Evolutionary conservation across 2,797 vertebrate species (phyloP), one percentile per base, ranked within the genome.

Genomic region (Vireo griseus): DNA sequence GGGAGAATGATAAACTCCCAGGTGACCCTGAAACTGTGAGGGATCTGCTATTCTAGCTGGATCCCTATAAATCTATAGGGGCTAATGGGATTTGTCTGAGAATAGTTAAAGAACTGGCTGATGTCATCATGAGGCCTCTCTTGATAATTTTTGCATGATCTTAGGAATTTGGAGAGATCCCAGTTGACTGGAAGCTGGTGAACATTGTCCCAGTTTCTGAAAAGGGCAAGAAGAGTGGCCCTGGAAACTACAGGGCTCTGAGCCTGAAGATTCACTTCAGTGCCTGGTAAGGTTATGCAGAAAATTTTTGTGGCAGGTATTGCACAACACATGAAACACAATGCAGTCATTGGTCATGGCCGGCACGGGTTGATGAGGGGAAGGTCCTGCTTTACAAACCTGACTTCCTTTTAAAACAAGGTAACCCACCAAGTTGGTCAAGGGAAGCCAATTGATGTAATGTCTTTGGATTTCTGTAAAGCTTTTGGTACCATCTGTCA

Each of bases 281-380:
- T 28, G 8, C 28, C 71, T 45, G 28, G 18, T 67, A 19, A 44
- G 15, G 28, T 59, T 67, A n/a, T 59, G 28, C 28, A n/a, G 25
- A 55, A 25, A 18, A 51, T 44, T 45, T 29, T 85, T 75, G n/a
- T 67, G 39, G 7, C n/a, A 52, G 28, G 16, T 58, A 26, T 44
- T 66, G 17, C 17, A 26, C 44, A 66, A 28, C 15, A 51, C 16
- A 10, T 44, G 16, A 75, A n/a, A 59, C 28, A 29, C 10, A 67
- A 19, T 9, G 11, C 14, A 58, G 45, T n/a, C 26, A n/a, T n/a
- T 51, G 52, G 10, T 51, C 28, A 51, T 4, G 15, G 8, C 15
- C 12, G 19, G 28, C 45, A 24, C 0, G 1, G 12, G 4, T n/a
- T 59, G 12, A 13, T 31, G 18, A 58, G 18, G 28, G 18, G 12